phyloP scores from a whole-genome alignment of 2,113 vertebrate genomes.

The Vombatus ursinus region DNA sequence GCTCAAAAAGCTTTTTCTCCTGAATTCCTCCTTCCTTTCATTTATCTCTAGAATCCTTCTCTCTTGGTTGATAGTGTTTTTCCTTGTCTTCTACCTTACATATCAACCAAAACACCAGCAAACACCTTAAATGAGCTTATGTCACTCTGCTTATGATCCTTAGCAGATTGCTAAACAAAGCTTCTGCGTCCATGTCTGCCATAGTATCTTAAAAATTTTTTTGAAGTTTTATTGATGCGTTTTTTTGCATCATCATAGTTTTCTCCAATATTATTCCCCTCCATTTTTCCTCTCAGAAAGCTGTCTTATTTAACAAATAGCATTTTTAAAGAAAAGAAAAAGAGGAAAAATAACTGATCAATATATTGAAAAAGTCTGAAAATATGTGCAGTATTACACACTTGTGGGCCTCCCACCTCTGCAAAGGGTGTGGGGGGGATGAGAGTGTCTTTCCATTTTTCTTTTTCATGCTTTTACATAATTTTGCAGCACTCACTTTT shows the following conservation, averaged over 20 bases:
- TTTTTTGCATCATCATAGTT: not conserved
- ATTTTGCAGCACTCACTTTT: not conserved
- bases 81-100: not conserved
- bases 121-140: not conserved
- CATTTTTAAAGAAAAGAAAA: not conserved
- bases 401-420: not conserved
- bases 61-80: not conserved
- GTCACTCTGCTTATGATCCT: not conserved
- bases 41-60: not conserved
- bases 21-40: not conserved
- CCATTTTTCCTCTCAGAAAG: not conserved
- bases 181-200: not conserved
- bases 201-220: not conserved
- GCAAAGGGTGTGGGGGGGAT: not conserved
- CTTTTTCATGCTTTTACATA: not conserved
- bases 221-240: not conserved
- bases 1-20: not conserved
- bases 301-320: not conserved
- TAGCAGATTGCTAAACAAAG: not conserved
- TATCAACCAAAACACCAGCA: not conserved
- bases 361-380: not conserved
- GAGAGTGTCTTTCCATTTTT: not conserved
- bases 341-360: not conserved
- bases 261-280: not conserved
- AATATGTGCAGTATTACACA: not conserved